These are phyloP conservation scores for Promerops cafer DNA, from an alignment of 2,113 vertebrate species.

Conservation along the genomic window DNA sequence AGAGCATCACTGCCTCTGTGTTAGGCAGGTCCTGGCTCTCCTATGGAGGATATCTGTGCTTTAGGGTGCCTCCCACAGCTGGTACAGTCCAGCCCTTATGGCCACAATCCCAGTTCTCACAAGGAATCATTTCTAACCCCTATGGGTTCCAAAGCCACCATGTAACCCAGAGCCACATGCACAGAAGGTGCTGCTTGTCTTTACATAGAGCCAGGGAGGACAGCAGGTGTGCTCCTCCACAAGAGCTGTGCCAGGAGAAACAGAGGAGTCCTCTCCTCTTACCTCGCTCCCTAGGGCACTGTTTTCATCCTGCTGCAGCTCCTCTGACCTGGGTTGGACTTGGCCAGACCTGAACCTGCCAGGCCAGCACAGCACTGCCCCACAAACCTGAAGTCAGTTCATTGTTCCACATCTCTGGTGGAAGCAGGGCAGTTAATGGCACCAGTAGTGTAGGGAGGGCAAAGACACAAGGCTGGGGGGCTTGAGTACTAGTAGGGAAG, in stretches of 20 bases:
- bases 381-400: not conserved
- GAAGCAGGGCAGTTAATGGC: not conserved
- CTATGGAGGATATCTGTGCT: accelerated
- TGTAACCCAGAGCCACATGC: not conserved
- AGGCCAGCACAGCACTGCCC: not conserved
- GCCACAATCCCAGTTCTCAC: not conserved
- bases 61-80: not conserved
- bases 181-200: not conserved
- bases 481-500: not conserved
- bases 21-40: not conserved
- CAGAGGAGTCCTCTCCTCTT: not conserved
- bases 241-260: not conserved
- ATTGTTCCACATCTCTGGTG: not conserved
- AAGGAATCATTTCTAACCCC: not conserved
- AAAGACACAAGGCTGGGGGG: not conserved
- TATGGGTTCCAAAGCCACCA: accelerated
- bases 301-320: not conserved
- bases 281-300: no score
- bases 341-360: not conserved
- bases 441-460: not conserved
- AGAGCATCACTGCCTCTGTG: not conserved
- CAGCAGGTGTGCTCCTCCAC: not conserved
- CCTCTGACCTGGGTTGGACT: accelerated
- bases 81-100: not conserved
- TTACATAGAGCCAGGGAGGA: not conserved